Base-by-base conservation (phyloP, 2,113 vertebrate species). In the Scopus umbretta region DNA sequence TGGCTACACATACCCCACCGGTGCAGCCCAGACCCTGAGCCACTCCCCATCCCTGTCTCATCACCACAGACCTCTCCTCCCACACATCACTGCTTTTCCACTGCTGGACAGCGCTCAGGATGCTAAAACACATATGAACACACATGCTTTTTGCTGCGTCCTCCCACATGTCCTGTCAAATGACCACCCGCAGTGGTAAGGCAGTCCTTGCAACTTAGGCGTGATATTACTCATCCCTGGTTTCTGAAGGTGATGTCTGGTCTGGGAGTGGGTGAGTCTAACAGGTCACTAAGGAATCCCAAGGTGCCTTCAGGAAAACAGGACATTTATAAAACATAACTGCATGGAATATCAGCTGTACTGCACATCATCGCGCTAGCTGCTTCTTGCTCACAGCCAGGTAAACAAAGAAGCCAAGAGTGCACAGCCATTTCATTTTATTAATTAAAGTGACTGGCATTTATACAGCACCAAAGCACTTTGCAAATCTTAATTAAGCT, bases 361-460 rank as follows among this genome's bases (percentile, higher is more conserved):
- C 18, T 26, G 22, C 86, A 78, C 59, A 71, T 59, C 75, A 61
- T 5, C 10, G 1, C 9, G 14, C 73, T 81, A 63, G 83, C 80
- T 84, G 79, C 80, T 59, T 32, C 92, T 84, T 92, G 73, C 78
- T 87, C 53, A 43, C 42, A 82, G 45, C 32, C 53, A 91, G 73
- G 72, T 85, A 94, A 94, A 97, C 80, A 94, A 96, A 92, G 90
- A 73, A 94, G 91, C 89, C 89, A 86, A 90, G 81, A 86, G 38
- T 26, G 80, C 0, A 0, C 78, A 95, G 91, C 71, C 92, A 73
- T 95, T 95, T 94, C 79, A 88, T 94, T 95, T 95, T 88, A 90
- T 96, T 97, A 95, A 97, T 95, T 96, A 92, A 96, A 96, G 94
- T 92, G 84, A 96, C 81, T 95, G 95, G 84, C 95, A 94, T 95